Evolutionary conservation across 2,797 vertebrate genomes (phyloP).

Genomic region (Sebastes diaconus): DNA sequence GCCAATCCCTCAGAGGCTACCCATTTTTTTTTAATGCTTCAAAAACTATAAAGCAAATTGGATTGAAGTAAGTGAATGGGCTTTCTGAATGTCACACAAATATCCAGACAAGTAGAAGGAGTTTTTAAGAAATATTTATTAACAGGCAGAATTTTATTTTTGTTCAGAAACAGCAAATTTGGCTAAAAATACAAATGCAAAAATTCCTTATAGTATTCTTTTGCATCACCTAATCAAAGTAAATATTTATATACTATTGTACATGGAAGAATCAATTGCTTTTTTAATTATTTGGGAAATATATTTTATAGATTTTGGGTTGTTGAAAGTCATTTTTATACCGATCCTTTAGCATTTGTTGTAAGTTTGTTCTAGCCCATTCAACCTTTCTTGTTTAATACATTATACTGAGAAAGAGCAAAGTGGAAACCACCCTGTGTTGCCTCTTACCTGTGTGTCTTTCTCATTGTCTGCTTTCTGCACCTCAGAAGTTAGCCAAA

Average conservation of each 20-base stretch:
- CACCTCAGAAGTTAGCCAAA: not conserved
- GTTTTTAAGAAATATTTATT: not conserved
- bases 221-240: not conserved
- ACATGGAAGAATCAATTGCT: not conserved
- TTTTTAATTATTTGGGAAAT: not conserved
- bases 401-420: not conserved
- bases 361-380: no score
- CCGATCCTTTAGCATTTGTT: not conserved
- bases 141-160: not conserved
- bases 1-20: not conserved
- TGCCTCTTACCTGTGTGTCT: not conserved
- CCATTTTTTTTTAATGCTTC: not conserved
- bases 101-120: not conserved
- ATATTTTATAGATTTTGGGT: not conserved
- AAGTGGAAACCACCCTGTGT: not conserved
- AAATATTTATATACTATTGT: not conserved
- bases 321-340: not conserved
- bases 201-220: not conserved
- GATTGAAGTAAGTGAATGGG: not conserved
- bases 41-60: not conserved
- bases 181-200: not conserved
- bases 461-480: not conserved
- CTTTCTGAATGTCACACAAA: not conserved
- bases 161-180: not conserved
- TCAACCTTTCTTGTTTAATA: not conserved